Evolutionary conservation across 2,888 invertebrate species (phyloP), one percentile per base, ranked within the genome.

Genomic region (Eristalis arbustorum): DNA sequence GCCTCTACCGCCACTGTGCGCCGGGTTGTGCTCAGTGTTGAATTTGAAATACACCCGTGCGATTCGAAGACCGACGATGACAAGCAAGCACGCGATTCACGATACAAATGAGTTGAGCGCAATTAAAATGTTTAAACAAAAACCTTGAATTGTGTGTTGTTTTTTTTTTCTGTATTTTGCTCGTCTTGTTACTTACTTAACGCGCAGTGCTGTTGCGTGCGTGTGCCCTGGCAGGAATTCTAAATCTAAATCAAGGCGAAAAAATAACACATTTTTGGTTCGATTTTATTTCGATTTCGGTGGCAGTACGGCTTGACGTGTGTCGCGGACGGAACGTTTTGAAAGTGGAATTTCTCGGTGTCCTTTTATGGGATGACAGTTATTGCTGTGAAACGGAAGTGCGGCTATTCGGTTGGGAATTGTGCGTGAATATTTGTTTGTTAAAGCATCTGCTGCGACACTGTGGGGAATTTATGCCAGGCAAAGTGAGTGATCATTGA

Each of bases 71-170:
- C 59, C n/a, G 61, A 72, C 34, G 49, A 56, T 13, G 25, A n/a
- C 31, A 31, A 31, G 10, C 31, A 31, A 31, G 31, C 31, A 28
- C 23, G 2, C 22, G 61, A 76, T 68, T n/a, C n/a, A 40, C 34
- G n/a, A 34, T 28, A 61, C 67, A 80, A 76, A 63, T 76, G 34
- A 82, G 66, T 77, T 82, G 68, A 82, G 34, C 77, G 69, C 74
- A 85, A 85, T 81, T 77, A 72, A 76, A 71, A 77, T 72, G 14
- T 64, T 81, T 74, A 77, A 73, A 77, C 57, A 76, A 82, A 84
- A 82, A 78, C 85, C 85, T 82, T 85, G 82, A 82, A 78, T 77
- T 77, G 67, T 81, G n/a, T n/a, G n/a, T 73, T 73, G 14, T 42
- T 40, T 1, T 42, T 14, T 66, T 61, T 49, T 71, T 69, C 37